phyloP scores from a whole-genome alignment of 2,888 invertebrate species.

The Laothoe populi region DNA sequence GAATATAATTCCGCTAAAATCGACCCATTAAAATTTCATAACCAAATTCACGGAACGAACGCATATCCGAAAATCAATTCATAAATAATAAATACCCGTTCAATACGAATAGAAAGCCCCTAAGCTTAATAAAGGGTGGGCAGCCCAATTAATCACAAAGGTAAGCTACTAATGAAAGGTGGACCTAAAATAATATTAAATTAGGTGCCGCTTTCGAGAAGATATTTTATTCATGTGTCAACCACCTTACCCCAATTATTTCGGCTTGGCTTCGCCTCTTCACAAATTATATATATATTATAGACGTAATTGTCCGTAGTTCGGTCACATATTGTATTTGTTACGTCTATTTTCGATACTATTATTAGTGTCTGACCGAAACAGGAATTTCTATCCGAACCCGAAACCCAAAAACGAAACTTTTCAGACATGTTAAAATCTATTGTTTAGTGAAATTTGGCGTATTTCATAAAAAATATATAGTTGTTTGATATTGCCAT shows the following conservation, averaged over 20 bases:
- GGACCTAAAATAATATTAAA: conserved; percentile 45
- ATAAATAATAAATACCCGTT: conserved; percentile 21
- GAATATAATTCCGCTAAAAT: not conserved
- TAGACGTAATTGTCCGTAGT: conserved; percentile 12
- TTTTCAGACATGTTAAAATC: too few relatives aligned
- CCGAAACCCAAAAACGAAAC: too few relatives aligned
- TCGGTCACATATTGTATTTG: conserved; percentile 2
- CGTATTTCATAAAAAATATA: too few relatives aligned
- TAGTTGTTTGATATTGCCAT: too few relatives aligned
- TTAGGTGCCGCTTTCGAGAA: conserved; percentile 31
- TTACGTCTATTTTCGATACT: not conserved
- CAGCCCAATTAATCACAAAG: conserved; percentile 40
- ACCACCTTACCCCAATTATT: conserved; percentile 28
- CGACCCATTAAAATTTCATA: conserved; percentile 13
- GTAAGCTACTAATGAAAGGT: conserved; percentile 41
- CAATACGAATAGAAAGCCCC: conserved; percentile 14
- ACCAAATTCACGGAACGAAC: not conserved
- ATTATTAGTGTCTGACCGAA: not conserved
- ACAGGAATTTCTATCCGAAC: too few relatives aligned
- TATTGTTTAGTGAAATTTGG: too few relatives aligned
- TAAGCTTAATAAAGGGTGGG: conserved; percentile 22
- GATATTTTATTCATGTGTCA: conserved; percentile 41
- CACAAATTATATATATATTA: conserved; percentile 22
- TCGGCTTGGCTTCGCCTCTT: conserved; percentile 6
- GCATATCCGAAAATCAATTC: conserved; percentile 7